Conservation (phyloP, 2,797 vertebrate genomes). For the Hybognathus amarus region DNA sequence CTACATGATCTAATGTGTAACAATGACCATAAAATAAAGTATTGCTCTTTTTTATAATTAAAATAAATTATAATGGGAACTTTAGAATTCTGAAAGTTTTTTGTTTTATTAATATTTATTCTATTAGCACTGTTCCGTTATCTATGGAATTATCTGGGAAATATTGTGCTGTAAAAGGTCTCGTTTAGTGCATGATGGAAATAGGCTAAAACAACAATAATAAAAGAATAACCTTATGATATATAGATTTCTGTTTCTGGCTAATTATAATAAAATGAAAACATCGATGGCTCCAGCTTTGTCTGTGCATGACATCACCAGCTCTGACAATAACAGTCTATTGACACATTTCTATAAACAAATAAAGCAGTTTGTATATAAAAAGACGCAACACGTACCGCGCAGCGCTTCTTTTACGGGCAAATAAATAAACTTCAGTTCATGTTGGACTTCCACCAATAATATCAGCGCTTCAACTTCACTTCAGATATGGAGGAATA, state of each 20-base stretch:
- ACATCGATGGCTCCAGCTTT: neutral
- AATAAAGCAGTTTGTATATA: neutral
- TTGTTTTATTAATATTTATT: neutral
- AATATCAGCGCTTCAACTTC: constrained; percentile 30
- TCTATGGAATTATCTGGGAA: neutral
- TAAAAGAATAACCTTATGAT: neutral
- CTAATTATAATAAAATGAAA: neutral
- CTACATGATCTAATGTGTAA: too few relatives aligned
- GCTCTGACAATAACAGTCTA: neutral
- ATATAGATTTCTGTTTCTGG: neutral
- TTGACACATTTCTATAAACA: neutral
- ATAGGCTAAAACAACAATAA: neutral
- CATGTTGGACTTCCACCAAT: constrained; percentile 58
- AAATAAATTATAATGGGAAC: neutral
- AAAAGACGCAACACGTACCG: constrained; percentile 60
- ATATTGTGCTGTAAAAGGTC: neutral
- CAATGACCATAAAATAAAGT: too few relatives aligned
- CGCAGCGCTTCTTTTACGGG: constrained; percentile 53
- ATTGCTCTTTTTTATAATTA: too few relatives aligned
- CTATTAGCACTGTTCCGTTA: neutral
- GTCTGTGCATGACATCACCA: neutral
- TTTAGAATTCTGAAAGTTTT: neutral
- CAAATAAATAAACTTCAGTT: constrained; percentile 44
- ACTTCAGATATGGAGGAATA: constrained; percentile 50
- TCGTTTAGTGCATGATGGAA: neutral